Percentiles rank a stretch among this genome's conserved stretches.
Evolutionary conservation across 64 coral and sea anemone species (phyloP).

Genomic region (Hydrozoanthus tunicans): DNA sequence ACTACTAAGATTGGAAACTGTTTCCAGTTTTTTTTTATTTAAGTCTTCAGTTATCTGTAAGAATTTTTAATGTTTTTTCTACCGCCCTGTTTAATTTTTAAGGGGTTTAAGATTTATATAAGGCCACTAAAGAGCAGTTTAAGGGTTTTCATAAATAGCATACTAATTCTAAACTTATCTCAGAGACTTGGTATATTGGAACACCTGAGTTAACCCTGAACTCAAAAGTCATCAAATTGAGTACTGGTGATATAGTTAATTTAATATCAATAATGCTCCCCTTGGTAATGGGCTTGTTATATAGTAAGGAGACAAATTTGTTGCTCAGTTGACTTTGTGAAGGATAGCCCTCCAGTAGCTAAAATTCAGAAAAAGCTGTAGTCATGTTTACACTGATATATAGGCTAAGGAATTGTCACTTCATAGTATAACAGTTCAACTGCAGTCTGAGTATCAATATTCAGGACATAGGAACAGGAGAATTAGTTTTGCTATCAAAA

Average conservation of each 20-base stretch:
- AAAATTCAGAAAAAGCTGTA: too few species aligned
- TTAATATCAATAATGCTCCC: neutral
- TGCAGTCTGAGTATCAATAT: too few species aligned
- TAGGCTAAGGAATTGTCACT: too few species aligned
- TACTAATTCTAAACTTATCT: neutral
- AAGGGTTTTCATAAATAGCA: neutral
- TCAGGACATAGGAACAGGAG: too few species aligned
- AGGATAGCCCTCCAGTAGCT: neutral
- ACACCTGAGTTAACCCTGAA: neutral
- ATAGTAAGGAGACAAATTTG: neutral
- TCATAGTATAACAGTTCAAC: too few species aligned
- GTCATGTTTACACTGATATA: too few species aligned
- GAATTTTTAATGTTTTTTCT: neutral
- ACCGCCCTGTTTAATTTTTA: neutral
- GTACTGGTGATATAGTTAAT: neutral
- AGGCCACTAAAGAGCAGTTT: neutral
- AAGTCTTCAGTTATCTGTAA: too few species aligned
- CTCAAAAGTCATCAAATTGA: neutral
- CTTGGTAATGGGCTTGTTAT: neutral
- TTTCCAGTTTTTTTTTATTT: neutral
- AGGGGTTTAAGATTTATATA: neutral
- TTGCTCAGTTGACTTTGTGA: neutral
- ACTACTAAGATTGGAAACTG: neutral
- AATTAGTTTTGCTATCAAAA: too few species aligned
- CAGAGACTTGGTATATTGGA: neutral